Percentiles rank a stretch among this genome's conserved stretches.
Conservation (phyloP, 2,113 vertebrate genomes). For the Petaurus breviceps region DNA sequence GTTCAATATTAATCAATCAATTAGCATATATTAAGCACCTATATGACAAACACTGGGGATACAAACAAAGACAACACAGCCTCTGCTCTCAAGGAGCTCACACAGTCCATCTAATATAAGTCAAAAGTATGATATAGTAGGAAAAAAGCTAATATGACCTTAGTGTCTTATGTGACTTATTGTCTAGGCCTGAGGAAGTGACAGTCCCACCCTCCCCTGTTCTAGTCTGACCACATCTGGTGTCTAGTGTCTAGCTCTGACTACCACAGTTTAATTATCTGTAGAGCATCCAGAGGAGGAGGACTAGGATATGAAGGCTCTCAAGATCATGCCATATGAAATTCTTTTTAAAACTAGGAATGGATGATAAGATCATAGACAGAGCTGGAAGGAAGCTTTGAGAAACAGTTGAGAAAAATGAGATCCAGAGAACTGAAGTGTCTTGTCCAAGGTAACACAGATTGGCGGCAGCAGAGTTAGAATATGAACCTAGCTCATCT, state of each 20-base stretch:
- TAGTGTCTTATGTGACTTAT: background rate
- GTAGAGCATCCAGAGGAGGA: background rate
- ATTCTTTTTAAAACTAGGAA: background rate
- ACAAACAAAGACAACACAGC: background rate
- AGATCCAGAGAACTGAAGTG: background rate
- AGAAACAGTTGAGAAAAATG: background rate
- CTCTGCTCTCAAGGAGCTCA: background rate
- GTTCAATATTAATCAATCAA: background rate
- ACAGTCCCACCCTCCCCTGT: background rate
- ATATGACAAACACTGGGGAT: background rate
- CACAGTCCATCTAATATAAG: background rate
- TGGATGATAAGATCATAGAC: background rate
- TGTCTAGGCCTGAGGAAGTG: background rate
- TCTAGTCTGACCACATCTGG: background rate
- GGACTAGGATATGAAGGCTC: background rate
- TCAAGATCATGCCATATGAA: background rate
- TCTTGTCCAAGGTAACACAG: background rate
- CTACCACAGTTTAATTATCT: background rate
- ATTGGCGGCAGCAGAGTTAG: background rate
- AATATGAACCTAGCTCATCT: background rate
- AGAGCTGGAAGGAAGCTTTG: background rate
- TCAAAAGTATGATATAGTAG: background rate
- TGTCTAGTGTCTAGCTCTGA: background rate
- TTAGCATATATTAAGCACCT: background rate
- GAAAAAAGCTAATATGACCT: background rate